Conservation (phyloP, 1,140 invertebrate species). For the Nephotettix cincticeps region DNA sequence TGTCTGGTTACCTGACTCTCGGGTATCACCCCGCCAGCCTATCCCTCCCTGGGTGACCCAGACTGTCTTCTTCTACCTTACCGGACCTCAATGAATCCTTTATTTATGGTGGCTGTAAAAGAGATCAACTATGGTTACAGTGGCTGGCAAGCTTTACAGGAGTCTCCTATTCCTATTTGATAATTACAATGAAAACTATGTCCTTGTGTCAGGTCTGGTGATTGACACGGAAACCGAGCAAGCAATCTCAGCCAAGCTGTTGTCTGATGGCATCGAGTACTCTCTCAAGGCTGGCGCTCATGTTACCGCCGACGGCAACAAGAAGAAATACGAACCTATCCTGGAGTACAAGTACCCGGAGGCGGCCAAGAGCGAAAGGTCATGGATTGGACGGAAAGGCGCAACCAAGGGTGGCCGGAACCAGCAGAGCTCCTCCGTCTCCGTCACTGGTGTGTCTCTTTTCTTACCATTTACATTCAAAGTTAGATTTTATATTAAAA, state of each 20-base stretch:
- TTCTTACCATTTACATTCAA: too few species aligned
- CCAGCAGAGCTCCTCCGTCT: constrained; percentile 18
- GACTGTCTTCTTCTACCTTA: too few species aligned
- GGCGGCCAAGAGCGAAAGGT: constrained; percentile 11
- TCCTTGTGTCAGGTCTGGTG: constrained; percentile 45
- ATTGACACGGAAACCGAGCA: constrained; percentile 57
- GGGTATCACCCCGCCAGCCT: too few species aligned
- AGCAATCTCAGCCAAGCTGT: constrained; percentile 53
- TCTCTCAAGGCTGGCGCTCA: constrained; percentile 61
- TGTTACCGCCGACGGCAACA: constrained; percentile 52
- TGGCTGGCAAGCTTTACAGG: too few species aligned
- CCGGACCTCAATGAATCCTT: too few species aligned
- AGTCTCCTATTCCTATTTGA: too few species aligned
- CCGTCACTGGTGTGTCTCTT: constrained; percentile 10
- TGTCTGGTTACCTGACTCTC: too few species aligned
- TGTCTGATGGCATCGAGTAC: constrained; percentile 59
- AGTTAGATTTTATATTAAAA: background rate
- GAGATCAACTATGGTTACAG: too few species aligned
- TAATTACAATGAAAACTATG: too few species aligned
- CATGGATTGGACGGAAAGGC: constrained; percentile 46
- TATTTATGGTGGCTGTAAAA: too few species aligned
- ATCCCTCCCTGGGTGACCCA: too few species aligned
- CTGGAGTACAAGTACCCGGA: constrained; percentile 65
- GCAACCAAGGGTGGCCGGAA: constrained; percentile 33
- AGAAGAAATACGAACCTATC: constrained; percentile 62